Conservation (phyloP, 2,888 invertebrate genomes). For the Ceratothoa steindachneri region DNA sequence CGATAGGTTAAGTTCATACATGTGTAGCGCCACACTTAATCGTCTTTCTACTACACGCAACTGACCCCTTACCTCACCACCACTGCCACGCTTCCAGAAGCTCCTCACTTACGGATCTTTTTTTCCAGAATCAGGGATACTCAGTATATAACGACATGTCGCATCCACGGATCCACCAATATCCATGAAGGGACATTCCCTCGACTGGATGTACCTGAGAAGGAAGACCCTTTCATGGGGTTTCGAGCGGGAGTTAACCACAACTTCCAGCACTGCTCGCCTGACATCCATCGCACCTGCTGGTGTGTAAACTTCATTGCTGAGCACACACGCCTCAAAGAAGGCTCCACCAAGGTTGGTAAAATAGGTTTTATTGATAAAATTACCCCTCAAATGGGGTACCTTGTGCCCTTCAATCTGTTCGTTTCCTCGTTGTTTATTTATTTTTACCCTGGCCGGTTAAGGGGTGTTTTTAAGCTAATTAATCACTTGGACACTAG, state of each 20-base stretch:
- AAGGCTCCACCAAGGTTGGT: conserved; percentile 48
- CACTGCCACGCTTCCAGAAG: no score
- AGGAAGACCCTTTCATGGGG: conserved; percentile 11
- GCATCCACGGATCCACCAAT: conserved; percentile 44
- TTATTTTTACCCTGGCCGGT: no score
- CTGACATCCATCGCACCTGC: conserved; percentile 48
- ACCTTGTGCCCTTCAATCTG: not conserved
- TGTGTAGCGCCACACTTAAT: no score
- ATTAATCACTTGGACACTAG: no score
- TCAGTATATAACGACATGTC: conserved; percentile 38
- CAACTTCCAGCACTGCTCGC: conserved; percentile 46
- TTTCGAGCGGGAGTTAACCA: conserved; percentile 16
- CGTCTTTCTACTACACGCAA: no score
- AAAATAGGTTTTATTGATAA: no score
- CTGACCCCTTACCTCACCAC: no score
- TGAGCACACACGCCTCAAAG: conserved; percentile 48
- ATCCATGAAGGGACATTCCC: conserved; percentile 28
- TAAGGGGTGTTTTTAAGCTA: no score
- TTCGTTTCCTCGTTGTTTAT: not conserved
- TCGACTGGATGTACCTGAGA: conserved; percentile 22
- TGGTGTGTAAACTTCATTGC: conserved; percentile 49
- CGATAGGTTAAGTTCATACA: no score
- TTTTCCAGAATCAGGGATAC: conserved; percentile 32
- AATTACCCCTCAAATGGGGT: no score
- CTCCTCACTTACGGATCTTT: no score